Evolutionary conservation across 1,140 invertebrate genomes (phyloP).

Genomic region (Camponotus pennsylvanicus): DNA sequence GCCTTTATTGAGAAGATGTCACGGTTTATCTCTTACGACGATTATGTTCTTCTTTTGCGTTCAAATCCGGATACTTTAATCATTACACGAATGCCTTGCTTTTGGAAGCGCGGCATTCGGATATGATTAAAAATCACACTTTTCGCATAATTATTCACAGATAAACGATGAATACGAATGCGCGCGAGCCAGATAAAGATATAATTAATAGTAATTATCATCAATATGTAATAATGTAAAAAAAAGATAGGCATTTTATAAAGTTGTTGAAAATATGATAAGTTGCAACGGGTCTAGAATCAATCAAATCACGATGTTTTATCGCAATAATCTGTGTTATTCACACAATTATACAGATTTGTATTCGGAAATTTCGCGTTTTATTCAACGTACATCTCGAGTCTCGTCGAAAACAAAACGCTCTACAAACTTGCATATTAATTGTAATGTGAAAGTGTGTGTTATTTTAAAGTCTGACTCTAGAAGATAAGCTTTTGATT

Average conservation of each 20-base stretch:
- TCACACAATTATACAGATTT: constrained; percentile 9
- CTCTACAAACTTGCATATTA: neutral
- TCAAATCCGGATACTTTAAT: constrained; percentile 12
- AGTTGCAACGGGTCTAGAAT: constrained; percentile 1
- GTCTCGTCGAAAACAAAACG: neutral
- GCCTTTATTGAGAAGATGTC: constrained; percentile 71
- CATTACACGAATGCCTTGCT: neutral
- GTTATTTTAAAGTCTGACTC: constrained; percentile 27
- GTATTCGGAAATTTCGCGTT: neutral
- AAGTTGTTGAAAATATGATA: neutral
- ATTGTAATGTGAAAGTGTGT: neutral
- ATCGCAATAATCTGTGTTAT: neutral
- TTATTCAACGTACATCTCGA: neutral
- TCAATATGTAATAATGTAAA: neutral
- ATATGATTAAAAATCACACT: neutral
- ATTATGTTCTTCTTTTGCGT: constrained; percentile 5
- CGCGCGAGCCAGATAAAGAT: neutral
- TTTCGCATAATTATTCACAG: neutral
- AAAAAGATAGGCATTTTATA: neutral
- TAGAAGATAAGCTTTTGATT: constrained; percentile 12
- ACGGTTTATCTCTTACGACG: constrained; percentile 46
- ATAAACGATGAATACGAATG: neutral
- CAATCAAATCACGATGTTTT: constrained; percentile 25
- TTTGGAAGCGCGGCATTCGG: neutral
- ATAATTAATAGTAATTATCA: neutral